These are phyloP conservation scores for Grammomys dolichurus DNA, from an alignment of 2,113 vertebrate species.

Conservation along the genomic window DNA sequence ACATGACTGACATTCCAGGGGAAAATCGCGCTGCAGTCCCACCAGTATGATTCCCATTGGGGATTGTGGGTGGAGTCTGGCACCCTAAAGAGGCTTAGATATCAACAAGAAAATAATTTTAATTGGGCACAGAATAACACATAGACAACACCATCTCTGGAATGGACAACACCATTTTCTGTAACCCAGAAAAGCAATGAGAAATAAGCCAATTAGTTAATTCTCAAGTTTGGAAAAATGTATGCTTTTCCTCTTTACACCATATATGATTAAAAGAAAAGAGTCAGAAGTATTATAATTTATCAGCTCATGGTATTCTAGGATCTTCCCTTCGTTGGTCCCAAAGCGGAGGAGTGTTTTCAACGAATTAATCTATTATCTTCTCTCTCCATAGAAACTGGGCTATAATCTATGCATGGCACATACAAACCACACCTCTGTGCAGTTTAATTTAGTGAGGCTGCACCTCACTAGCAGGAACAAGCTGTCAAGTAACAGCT, in stretches of 20 bases:
- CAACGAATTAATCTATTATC: background rate
- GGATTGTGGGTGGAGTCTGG: slow-evolving; percentile 66
- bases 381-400: background rate
- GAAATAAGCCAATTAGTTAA: background rate
- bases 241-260: background rate
- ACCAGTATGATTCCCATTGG: slow-evolving; percentile 76
- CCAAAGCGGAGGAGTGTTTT: background rate
- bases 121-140: slow-evolving; percentile 6
- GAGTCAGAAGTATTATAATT: background rate
- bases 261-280: background rate
- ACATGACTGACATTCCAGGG: slow-evolving; percentile 77
- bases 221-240: background rate
- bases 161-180: background rate
- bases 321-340: background rate
- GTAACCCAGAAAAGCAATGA: background rate
- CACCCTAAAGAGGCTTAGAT: slow-evolving; percentile 73
- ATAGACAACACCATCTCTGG: background rate
- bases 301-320: background rate
- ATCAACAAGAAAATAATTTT: slow-evolving; percentile 49
- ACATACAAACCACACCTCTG: background rate
- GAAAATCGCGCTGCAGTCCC: slow-evolving; percentile 53
- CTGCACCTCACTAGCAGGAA: background rate
- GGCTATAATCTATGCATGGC: background rate
- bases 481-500: background rate
- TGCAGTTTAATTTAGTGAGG: background rate